phyloP scores from a whole-genome alignment of 2,113 vertebrate species.

The Hoplias malabaricus region DNA sequence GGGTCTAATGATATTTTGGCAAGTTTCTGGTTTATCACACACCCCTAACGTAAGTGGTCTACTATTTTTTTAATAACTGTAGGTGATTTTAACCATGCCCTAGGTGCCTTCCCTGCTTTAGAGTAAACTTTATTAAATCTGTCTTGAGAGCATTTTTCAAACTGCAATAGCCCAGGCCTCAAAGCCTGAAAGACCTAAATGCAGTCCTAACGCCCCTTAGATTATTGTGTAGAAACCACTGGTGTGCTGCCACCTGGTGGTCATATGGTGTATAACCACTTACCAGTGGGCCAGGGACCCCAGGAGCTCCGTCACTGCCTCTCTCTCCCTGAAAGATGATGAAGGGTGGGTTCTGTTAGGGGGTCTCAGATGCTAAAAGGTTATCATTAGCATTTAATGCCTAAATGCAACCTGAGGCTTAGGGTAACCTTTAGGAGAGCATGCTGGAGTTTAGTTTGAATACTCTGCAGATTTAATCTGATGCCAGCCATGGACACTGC shows the following conservation, averaged over 20 bases:
- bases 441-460: constrained; percentile 1
- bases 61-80: too few relatives aligned
- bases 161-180: background rate
- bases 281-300: constrained; percentile 61
- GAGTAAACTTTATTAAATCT: background rate
- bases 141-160: background rate
- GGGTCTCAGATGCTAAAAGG: constrained; percentile 39
- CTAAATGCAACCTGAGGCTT: constrained; percentile 13
- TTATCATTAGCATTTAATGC: constrained; percentile 49
- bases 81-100: background rate
- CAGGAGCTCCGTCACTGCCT: constrained; percentile 65
- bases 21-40: background rate
- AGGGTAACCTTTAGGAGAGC: constrained; percentile 27
- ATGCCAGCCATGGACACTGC: background rate
- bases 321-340: constrained; percentile 69
- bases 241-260: constrained; percentile 35
- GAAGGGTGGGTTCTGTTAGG: constrained; percentile 48
- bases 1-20: background rate
- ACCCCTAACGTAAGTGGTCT: background rate
- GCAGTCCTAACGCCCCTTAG: background rate
- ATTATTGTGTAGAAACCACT: background rate
- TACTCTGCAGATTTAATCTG: background rate
- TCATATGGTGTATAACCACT: constrained; percentile 41
- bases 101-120: background rate
- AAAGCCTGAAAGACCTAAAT: background rate